A percentile compares a stretch with the other conserved stretches of the same genome.
Evolutionary conservation across 2,113 vertebrate species (phyloP).

Genomic region (Ochotona curzoniae): DNA sequence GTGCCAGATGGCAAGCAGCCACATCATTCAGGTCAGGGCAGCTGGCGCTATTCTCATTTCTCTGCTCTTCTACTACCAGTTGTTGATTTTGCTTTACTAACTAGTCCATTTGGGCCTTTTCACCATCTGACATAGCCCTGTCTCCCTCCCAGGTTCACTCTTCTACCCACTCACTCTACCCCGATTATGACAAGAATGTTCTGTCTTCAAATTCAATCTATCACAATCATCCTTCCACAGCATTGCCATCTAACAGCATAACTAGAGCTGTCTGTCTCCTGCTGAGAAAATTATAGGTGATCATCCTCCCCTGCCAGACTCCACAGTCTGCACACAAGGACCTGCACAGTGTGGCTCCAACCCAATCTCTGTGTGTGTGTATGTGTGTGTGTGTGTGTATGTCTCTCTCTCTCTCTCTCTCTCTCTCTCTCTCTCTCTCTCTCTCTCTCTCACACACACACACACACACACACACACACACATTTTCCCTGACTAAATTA

Average conservation of each 20-base stretch:
- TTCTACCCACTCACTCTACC: background rate
- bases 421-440: no score
- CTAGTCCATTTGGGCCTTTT: background rate
- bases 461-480: background rate
- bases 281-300: background rate
- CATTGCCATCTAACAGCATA: background rate
- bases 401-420: no score
- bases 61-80: background rate
- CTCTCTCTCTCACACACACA: no score
- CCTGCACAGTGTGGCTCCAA: background rate
- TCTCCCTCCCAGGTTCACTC: background rate
- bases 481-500: background rate
- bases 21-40: background rate
- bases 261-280: background rate
- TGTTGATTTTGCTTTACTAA: constrained; percentile 25
- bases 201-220: background rate
- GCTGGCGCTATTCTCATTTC: background rate
- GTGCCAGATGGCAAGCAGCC: background rate
- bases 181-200: constrained; percentile 16
- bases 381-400: no score
- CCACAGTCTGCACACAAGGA: background rate
- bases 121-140: background rate
- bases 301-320: background rate
- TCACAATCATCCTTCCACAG: background rate
- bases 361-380: no score